Conservation (phyloP, 2,113 vertebrate species). For the Amphiprion ocellaris region DNA sequence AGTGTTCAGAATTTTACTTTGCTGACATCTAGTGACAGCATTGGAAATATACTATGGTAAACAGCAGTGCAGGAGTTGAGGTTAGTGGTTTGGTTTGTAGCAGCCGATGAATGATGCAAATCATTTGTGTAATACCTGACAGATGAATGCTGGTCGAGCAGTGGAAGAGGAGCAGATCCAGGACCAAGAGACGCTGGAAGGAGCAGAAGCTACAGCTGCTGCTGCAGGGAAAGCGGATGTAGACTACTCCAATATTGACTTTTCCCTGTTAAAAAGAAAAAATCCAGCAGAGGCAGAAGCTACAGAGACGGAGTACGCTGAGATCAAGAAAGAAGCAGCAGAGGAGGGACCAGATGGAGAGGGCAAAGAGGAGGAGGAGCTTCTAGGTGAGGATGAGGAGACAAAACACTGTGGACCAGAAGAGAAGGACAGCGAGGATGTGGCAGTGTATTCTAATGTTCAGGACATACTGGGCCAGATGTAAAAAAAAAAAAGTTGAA, state of each 20-base stretch:
- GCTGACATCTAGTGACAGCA: no score
- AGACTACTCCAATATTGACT: conserved; percentile 78
- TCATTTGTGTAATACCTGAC: not conserved
- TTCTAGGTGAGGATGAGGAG: conserved; percentile 38
- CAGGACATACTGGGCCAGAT: conserved; percentile 32
- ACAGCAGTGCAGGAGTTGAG: no score
- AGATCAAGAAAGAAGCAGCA: conserved; percentile 59
- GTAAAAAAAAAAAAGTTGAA: conserved; percentile 10
- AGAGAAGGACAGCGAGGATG: conserved; percentile 21
- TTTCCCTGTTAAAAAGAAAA: conserved; percentile 61
- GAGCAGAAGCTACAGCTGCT: no score
- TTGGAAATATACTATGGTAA: no score
- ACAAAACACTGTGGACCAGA: not conserved
- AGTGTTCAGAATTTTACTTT: no score
- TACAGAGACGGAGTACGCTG: conserved; percentile 69
- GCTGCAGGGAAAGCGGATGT: conserved; percentile 35
- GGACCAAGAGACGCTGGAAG: conserved; percentile 1
- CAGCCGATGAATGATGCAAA: not conserved
- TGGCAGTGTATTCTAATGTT: conserved; percentile 56
- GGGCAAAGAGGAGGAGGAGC: not conserved
- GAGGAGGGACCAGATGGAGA: not conserved
- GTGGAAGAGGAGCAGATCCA: conserved; percentile 30
- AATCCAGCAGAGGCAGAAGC: not conserved
- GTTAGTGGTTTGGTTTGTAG: no score
- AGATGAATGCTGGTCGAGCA: conserved; percentile 38